Base-by-base conservation (phyloP, 2,113 vertebrate species). In the Chaetodon auriga region DNA sequence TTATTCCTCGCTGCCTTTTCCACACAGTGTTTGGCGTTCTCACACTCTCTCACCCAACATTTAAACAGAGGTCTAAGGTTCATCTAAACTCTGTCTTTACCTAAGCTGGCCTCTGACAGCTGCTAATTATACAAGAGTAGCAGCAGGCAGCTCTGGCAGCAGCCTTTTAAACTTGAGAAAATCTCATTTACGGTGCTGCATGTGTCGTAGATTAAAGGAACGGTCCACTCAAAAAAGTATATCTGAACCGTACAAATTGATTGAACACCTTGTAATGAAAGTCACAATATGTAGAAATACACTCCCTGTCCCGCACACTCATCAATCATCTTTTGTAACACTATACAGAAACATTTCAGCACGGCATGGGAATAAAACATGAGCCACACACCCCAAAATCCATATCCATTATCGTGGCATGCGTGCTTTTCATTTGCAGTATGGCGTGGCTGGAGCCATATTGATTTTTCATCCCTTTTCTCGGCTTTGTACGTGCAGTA, bases 321-420 rank as follows among this genome's bases (percentile, higher is more conserved):
- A 83, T 95, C 80, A 78, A 51, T 84, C 85, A 78, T 80, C 36
- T 70, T 72, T 64, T 82, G 58, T 48, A 75, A 55, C 38, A 54
- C 53, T 48, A 70, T 49, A 78, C 72, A 82, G 75, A 81, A 78
- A 83, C 76, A 84, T 84, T 89, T 72, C 55, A 80, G 66, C 18
- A 11, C 60, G 53, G 69, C 72, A 81, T 55, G 71, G 30, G 79
- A 87, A 88, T 92, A 90, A 92, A 93, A 89, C 89, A 88, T 75
- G 81, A 93, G 75, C 36, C 65, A 66, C 49, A 73, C 76, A 82
- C 53, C 76, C 81, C 87, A 48, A 93, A 91, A 95, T 95, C 93
- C 78, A 94, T 94, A 92, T 64, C 90, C 85, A 93, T 94, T 95
- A 92, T 90, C 53, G 36, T 87, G 76, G 78, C 85, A 71, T 75